Conservation (phyloP, 2,888 invertebrate genomes). For the Drosophila hamatofila region DNA sequence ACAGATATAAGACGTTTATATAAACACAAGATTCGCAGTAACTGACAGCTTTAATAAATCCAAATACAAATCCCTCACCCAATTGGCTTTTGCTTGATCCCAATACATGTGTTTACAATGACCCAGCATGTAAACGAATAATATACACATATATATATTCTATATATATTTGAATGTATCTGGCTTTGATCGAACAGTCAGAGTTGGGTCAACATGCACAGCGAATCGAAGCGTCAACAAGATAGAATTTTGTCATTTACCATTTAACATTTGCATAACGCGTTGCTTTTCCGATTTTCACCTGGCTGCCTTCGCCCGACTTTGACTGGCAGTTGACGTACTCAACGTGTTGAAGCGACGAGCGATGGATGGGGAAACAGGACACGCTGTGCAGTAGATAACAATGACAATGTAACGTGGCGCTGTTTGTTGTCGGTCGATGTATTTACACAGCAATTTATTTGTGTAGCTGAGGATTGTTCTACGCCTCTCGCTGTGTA, state of each 20-base stretch:
- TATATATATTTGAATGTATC: slow-evolving; percentile 4
- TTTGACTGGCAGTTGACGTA: slow-evolving; percentile 55
- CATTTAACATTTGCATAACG: slow-evolving; percentile 69
- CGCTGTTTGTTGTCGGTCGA: slow-evolving; percentile 40
- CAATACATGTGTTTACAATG: slow-evolving; percentile 11
- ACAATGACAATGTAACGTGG: slow-evolving; percentile 61
- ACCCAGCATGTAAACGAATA: neutral
- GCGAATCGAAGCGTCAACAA: slow-evolving; percentile 60
- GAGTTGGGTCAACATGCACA: slow-evolving; percentile 34
- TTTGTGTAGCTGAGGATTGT: slow-evolving; percentile 52
- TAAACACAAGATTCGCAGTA: slow-evolving; percentile 1
- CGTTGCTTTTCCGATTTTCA: slow-evolving; percentile 62
- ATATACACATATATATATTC: neutral
- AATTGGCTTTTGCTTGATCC: slow-evolving; percentile 13
- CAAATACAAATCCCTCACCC: slow-evolving; percentile 14
- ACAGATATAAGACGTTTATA: neutral
- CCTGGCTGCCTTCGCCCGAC: slow-evolving; percentile 60
- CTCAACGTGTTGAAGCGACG: slow-evolving; percentile 26
- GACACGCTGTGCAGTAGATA: slow-evolving; percentile 60
- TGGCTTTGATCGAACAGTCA: slow-evolving; percentile 6
- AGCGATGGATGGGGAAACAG: neutral
- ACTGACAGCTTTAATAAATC: neutral
- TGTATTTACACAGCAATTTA: slow-evolving; percentile 66
- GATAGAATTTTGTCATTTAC: slow-evolving; percentile 60
- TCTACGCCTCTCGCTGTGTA: slow-evolving; percentile 10